phyloP scores from a whole-genome alignment of 2,888 invertebrate genomes.

The Drosophila crucigera region DNA sequence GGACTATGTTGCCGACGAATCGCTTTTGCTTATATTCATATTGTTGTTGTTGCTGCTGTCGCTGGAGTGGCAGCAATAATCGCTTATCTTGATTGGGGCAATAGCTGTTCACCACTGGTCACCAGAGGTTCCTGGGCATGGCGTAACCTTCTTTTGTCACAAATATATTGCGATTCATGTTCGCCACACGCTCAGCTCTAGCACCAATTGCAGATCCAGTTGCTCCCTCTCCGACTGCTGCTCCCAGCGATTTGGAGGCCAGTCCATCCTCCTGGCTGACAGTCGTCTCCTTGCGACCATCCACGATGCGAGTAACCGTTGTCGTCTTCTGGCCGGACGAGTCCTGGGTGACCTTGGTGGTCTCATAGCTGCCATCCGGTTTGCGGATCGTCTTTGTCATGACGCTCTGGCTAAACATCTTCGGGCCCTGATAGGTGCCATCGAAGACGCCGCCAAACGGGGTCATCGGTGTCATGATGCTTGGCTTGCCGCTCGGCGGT shows the following conservation, averaged over 20 bases:
- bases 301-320: conserved; percentile 85
- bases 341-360: conserved; percentile 87
- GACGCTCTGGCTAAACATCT: conserved; percentile 86
- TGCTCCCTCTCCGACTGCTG: neutral
- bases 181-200: conserved; percentile 26
- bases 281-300: conserved; percentile 83
- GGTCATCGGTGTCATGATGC: conserved; percentile 79
- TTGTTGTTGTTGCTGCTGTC: conserved; percentile 72
- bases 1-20: conserved; percentile 78
- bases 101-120: conserved; percentile 84
- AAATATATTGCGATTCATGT: conserved; percentile 83
- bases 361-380: conserved; percentile 88
- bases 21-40: conserved; percentile 58
- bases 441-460: conserved; percentile 84
- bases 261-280: conserved; percentile 70
- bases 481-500: conserved; percentile 72
- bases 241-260: conserved; percentile 8
- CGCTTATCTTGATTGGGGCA: conserved; percentile 74
- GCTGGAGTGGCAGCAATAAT: conserved; percentile 45
- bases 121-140: conserved; percentile 85
- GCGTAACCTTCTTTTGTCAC: conserved; percentile 85
- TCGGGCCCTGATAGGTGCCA: conserved; percentile 83
- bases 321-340: conserved; percentile 87
- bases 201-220: neutral
- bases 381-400: conserved; percentile 86